A percentile compares a stretch with the other conserved stretches of the same genome.
phyloP scores from a whole-genome alignment of 2,113 vertebrate genomes.

The Salvelinus alpinus region DNA sequence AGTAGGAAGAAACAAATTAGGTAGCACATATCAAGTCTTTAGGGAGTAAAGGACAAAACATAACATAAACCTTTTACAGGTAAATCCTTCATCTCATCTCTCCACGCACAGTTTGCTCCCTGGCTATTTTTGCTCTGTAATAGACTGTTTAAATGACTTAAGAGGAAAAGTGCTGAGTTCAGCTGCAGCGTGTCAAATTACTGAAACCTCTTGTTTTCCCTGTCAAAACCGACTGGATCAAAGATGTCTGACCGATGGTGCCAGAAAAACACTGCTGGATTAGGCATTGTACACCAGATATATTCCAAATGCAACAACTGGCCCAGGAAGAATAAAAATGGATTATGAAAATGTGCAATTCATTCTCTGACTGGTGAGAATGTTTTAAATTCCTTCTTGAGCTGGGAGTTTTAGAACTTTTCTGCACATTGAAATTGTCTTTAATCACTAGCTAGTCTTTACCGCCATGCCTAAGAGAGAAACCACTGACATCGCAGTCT shows the following conservation, averaged over 20 bases:
- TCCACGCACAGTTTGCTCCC: slow-evolving; percentile 23
- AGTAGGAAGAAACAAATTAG: no score
- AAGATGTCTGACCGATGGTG: slow-evolving; percentile 36
- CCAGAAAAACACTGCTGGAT: slow-evolving; percentile 28
- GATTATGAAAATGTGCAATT: no score
- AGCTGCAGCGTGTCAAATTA: slow-evolving; percentile 34
- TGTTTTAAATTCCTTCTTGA: no score
- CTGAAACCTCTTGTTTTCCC: slow-evolving; percentile 31
- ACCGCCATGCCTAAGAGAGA: neutral
- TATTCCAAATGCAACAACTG: slow-evolving; percentile 12
- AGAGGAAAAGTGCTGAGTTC: slow-evolving; percentile 25
- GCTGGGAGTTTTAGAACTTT: no score
- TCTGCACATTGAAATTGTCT: no score
- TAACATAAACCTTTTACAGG: slow-evolving; percentile 24
- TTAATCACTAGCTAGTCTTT: neutral
- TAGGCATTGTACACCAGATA: slow-evolving; percentile 17
- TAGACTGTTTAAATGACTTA: slow-evolving; percentile 33
- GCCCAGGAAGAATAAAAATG: no score
- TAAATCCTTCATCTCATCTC: slow-evolving; percentile 12
- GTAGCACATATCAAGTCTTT: no score
- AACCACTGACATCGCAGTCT: no score
- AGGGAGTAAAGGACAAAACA: slow-evolving; percentile 20
- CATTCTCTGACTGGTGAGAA: no score
- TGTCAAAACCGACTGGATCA: slow-evolving; percentile 33
- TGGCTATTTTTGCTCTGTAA: slow-evolving; percentile 42